Evolutionary conservation across 2,888 invertebrate genomes (phyloP).

Genomic region (Halictus ligatus): DNA sequence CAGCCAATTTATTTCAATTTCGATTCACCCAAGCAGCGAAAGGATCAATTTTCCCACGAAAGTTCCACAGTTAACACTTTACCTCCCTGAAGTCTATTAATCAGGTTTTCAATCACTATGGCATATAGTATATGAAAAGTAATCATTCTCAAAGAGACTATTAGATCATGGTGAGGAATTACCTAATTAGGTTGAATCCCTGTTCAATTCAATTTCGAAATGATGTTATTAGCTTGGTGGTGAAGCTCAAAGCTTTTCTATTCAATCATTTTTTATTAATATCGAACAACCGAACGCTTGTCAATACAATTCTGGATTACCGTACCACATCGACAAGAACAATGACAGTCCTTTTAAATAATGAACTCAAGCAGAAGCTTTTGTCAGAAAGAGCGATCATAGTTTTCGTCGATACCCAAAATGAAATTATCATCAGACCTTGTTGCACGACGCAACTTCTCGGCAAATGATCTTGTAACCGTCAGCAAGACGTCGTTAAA

Average conservation of each 20-base stretch:
- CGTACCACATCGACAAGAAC: neutral
- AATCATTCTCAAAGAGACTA: neutral
- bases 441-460: neutral
- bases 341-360: neutral
- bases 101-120: neutral
- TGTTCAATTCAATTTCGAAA: neutral
- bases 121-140: neutral
- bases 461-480: neutral
- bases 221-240: neutral
- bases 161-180: neutral
- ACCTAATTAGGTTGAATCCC: neutral
- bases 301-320: neutral
- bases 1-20: neutral
- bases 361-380: slow-evolving; percentile 1
- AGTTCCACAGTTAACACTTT: neutral
- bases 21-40: neutral
- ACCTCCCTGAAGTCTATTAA: neutral
- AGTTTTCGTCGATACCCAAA: neutral
- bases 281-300: slow-evolving; percentile 3
- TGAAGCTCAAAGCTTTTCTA: neutral
- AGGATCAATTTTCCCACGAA: neutral
- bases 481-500: neutral
- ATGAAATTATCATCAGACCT: neutral
- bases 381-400: neutral
- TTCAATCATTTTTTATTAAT: neutral